Evolutionary conservation across 2,888 invertebrate genomes (phyloP), one percentile per base, ranked within the genome.

Genomic region (Tipula vernalis): DNA sequence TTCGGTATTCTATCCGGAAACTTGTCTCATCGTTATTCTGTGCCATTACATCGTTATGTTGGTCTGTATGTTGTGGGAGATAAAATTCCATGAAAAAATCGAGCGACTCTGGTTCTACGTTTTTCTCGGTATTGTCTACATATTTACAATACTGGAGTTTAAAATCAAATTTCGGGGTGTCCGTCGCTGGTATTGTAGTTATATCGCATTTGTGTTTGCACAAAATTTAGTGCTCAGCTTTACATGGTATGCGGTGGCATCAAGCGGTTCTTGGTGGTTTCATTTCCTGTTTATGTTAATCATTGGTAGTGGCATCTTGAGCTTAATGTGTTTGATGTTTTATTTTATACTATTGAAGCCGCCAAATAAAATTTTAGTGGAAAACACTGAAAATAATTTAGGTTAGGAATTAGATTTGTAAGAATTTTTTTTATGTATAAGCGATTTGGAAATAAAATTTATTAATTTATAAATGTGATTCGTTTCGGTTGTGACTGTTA

Each of bases 101-200:
- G 93, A 93, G 87, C 92, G 92, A 87, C 92, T 92, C 18, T 90
- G 93, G 3, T 96, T 95, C 90, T 95, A 95, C 89, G 89, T 96
- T 87, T 94, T 96, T 90, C 93, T 96, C 18, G 95, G 95, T 13
- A 94, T 95, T 88, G 93, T 96, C 88, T 96, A 95, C 89, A 92
- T 96, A 87, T 95, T 96, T 90, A 95, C 95, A 89, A 92, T 96
- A 84, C 94, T 96, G 89, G 96, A 96, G 91, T 96, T 96, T 89
- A 95, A 96, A 90, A 93, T 96, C 87, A 94, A 95, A 90, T 96
- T 96, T 90, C 94, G 94, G 88, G 94, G 95, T 89, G 94, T 95
- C 28, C 94, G 94, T 4, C 92, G 94, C 87, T 95, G 96, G 93
- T 94, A 96, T 89, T 91, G 93, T 88, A 93, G 94, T 86, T 96